phyloP scores from a whole-genome alignment of 2,113 vertebrate species.

The Salvelinus namaycush region DNA sequence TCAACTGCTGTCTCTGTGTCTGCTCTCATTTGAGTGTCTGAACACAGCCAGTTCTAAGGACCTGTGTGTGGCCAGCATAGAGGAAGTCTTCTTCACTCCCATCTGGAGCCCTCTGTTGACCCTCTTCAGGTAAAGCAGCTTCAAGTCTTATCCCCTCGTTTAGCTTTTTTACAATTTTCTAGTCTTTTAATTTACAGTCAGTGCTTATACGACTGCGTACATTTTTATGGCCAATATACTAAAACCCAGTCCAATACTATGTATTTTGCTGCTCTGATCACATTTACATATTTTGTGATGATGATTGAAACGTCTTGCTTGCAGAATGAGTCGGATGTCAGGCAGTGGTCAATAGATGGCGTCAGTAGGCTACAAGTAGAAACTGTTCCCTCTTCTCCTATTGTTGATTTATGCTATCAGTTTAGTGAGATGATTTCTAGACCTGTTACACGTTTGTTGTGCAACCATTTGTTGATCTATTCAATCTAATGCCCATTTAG shows the following conservation, averaged over 20 bases:
- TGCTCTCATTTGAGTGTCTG: constrained; percentile 91
- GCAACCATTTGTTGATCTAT: too few relatives aligned
- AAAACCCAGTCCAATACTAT: too few relatives aligned
- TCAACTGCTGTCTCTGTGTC: constrained; percentile 83
- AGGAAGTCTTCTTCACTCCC: constrained; percentile 88
- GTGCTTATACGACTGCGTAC: too few relatives aligned
- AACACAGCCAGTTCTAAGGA: constrained; percentile 81
- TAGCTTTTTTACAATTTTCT: too few relatives aligned
- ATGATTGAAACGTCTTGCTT: too few relatives aligned
- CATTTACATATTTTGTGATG: too few relatives aligned
- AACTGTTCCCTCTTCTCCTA: background rate
- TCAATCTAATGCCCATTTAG: too few relatives aligned
- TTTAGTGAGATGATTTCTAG: background rate
- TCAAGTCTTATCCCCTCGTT: background rate
- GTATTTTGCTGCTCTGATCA: too few relatives aligned
- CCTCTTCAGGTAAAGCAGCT: constrained; percentile 83
- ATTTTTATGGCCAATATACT: too few relatives aligned
- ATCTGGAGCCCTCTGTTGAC: constrained; percentile 87
- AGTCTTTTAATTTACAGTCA: too few relatives aligned
- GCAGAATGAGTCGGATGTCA: background rate
- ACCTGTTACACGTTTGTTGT: background rate
- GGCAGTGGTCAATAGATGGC: constrained; percentile 50
- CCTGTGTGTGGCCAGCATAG: constrained; percentile 84
- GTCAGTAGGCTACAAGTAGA: constrained; percentile 24
- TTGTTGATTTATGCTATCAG: background rate